Percentiles rank a stretch among this genome's conserved stretches.
phyloP scores from a whole-genome alignment of 1,140 invertebrate species.

The Elymnias hypermnestra region DNA sequence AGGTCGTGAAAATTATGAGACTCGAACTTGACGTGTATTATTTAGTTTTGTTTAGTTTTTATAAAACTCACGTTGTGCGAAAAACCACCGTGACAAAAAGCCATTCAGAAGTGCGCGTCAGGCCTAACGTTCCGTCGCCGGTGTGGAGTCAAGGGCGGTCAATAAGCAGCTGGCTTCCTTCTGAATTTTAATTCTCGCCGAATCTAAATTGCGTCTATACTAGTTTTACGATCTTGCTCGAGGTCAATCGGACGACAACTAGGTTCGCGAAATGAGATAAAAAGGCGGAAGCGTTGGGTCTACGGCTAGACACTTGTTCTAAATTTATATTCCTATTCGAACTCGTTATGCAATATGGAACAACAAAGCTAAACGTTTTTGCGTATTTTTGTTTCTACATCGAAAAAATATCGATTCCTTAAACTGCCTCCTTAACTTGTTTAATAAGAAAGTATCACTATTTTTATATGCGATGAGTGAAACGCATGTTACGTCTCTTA shows the following conservation, averaged over 20 bases:
- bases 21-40: background rate
- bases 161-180: slow-evolving; percentile 49
- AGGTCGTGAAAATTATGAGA: background rate
- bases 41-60: slow-evolving; percentile 1
- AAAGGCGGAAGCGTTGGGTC: slow-evolving; percentile 15
- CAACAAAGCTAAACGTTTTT: no score
- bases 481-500: no score
- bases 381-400: no score
- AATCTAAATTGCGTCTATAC: slow-evolving; percentile 9
- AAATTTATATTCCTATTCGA: no score
- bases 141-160: slow-evolving; percentile 55
- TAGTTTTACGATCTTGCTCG: slow-evolving; percentile 47
- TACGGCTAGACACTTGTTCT: slow-evolving; percentile 10
- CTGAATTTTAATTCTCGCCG: slow-evolving; percentile 42
- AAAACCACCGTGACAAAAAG: slow-evolving; percentile 6
- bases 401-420: no score
- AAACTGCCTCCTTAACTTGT: no score
- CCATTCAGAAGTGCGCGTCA: slow-evolving; percentile 4
- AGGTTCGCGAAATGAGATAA: slow-evolving; percentile 15
- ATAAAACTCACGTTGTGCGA: slow-evolving; percentile 1
- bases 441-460: no score
- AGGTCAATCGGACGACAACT: slow-evolving; percentile 39
- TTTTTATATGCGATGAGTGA: no score
- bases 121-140: slow-evolving; percentile 1
- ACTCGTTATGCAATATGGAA: no score